A percentile compares a stretch with the other conserved stretches of the same genome.
Evolutionary conservation across 1,140 invertebrate genomes (phyloP).

Genomic region (Kradibia gibbosae): DNA sequence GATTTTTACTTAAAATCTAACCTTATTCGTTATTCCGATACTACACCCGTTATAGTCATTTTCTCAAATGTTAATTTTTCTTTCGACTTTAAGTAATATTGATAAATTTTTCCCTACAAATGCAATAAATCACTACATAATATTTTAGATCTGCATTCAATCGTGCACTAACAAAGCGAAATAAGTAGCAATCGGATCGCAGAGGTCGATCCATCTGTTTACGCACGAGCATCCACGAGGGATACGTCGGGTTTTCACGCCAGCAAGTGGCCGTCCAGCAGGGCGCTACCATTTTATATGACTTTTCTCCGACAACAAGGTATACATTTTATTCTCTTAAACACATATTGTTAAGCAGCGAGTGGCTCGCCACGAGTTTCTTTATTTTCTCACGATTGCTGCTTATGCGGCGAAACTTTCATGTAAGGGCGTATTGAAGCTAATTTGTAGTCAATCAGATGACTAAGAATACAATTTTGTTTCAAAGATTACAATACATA

Average conservation of each 20-base stretch:
- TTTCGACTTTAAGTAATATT: not conserved
- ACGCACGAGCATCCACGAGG: constrained; percentile 54
- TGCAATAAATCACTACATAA: not conserved
- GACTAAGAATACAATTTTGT: too few relatives aligned
- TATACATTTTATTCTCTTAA: constrained; percentile 63
- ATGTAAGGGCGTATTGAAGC: too few relatives aligned
- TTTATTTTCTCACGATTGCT: too few relatives aligned
- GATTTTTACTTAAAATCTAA: not conserved
- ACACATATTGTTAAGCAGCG: not conserved
- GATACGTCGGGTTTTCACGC: constrained; percentile 69
- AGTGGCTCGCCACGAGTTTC: too few relatives aligned
- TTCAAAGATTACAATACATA: too few relatives aligned
- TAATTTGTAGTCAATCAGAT: too few relatives aligned
- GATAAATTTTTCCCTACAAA: not conserved
- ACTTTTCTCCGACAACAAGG: constrained; percentile 85
- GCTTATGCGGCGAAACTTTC: too few relatives aligned
- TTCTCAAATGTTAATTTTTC: not conserved
- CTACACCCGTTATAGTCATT: not conserved
- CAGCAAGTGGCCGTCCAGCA: constrained; percentile 78
- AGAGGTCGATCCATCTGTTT: constrained; percentile 66
- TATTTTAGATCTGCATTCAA: not conserved
- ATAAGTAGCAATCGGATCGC: constrained; percentile 56
- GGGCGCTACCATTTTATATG: constrained; percentile 89
- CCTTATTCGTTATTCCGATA: not conserved
- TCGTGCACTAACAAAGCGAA: not conserved